A percentile compares a stretch with the other conserved stretches of the same genome.
Evolutionary conservation across 2,888 invertebrate genomes (phyloP).

Genomic region (Ophion costatus): DNA sequence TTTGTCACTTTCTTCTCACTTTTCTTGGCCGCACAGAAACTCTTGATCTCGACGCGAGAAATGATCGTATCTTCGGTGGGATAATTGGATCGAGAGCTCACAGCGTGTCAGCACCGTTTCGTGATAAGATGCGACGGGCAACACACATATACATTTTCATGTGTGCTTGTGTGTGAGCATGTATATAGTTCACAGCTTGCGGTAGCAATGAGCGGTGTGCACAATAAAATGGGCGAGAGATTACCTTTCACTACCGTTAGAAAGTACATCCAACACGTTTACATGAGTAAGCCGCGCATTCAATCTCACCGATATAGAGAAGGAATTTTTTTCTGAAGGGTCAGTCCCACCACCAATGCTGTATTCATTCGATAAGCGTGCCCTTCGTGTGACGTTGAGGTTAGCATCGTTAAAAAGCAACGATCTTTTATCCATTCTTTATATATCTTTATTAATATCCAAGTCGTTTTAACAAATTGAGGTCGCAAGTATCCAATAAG

Average conservation of each 20-base stretch:
- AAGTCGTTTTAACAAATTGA: no score
- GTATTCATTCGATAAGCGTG: no score
- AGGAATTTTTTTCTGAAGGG: not conserved
- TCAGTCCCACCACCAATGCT: not conserved
- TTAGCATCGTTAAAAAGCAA: no score
- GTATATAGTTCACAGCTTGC: conserved; percentile 16
- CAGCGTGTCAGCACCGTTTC: conserved; percentile 59
- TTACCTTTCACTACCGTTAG: conserved; percentile 70
- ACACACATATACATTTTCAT: not conserved
- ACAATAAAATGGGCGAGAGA: conserved; percentile 64
- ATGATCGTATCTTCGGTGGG: conserved; percentile 63
- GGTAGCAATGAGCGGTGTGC: conserved; percentile 26
- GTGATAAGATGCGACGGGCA: conserved; percentile 58
- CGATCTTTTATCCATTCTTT: no score
- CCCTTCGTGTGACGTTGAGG: no score
- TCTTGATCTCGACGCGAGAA: conserved; percentile 64
- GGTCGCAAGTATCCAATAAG: no score
- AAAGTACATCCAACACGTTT: conserved; percentile 59
- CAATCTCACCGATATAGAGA: conserved; percentile 7
- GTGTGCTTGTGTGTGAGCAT: not conserved
- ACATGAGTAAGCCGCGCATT: not conserved
- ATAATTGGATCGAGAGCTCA: conserved; percentile 66
- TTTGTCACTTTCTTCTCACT: conserved; percentile 63
- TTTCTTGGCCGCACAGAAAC: conserved; percentile 59
- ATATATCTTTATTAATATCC: no score